A percentile compares a stretch with the other conserved stretches of the same genome.
phyloP scores from a whole-genome alignment of 2,113 vertebrate genomes.

The Melanerpes aurifrons region DNA sequence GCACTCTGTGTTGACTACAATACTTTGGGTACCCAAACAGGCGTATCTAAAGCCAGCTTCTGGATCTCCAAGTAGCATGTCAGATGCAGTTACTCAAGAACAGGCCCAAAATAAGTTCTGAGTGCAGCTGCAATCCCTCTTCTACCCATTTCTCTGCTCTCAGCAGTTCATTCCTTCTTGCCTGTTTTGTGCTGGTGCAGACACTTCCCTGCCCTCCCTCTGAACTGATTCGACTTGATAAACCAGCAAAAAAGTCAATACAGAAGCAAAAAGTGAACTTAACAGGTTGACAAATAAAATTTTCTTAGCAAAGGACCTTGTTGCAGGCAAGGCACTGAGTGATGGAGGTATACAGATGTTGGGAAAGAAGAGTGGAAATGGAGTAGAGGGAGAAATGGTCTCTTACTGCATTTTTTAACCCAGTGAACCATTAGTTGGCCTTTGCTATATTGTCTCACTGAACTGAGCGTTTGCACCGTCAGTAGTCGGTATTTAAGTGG shows the following conservation, averaged over 20 bases:
- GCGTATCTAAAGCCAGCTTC: neutral
- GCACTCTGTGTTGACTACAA: neutral
- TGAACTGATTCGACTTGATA: neutral
- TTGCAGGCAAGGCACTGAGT: neutral
- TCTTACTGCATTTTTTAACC: neutral
- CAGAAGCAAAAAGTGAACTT: neutral
- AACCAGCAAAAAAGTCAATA: conserved; percentile 13
- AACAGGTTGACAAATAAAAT: neutral
- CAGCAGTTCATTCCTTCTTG: neutral
- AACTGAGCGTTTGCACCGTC: neutral
- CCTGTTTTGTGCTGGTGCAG: neutral
- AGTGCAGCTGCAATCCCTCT: neutral
- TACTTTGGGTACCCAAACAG: neutral
- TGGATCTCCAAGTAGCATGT: neutral
- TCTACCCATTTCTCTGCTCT: neutral
- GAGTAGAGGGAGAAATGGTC: neutral
- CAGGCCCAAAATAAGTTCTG: neutral
- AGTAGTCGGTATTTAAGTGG: neutral
- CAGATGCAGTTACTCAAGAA: neutral
- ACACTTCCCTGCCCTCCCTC: neutral
- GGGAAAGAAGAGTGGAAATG: neutral
- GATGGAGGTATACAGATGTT: neutral
- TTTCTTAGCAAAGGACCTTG: neutral
- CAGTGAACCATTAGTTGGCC: neutral
- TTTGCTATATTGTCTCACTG: neutral